Base-by-base conservation (phyloP, 2,113 vertebrate genomes). In the Semnornis frantzii region DNA sequence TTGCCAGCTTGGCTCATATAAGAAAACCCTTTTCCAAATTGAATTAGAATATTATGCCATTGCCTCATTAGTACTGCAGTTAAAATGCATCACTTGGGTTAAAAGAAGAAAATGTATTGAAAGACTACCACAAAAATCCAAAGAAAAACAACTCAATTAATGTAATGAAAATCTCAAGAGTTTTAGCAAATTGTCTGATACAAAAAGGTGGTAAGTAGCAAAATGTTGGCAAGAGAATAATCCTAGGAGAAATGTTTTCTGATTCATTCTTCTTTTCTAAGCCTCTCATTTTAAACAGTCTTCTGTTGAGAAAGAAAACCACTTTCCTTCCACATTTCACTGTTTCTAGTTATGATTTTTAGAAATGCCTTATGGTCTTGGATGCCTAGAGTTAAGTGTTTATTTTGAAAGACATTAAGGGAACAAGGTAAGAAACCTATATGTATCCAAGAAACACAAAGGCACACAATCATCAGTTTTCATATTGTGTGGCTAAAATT, bases 1-100 rank as follows among this genome's bases (percentile, higher is more conserved):
- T 89, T 93, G 82, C 86, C 92, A 97, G 59, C 17, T 84, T 94
- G 64, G 81, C 82, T 87, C 87, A 30, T 63, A 82, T 12, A 16
- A 90, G 70, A 52, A 93, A 37, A 94, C 48, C 16, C 33, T 88
- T 68, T 82, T 85, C 60, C 77, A 93, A 85, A 90, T 52, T 93
- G 77, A 89, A 87, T 91, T 39, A 84, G 55, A 87, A 20, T 78
- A 91, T 93, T 84, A 64, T 83, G 68, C 57, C 48, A 90, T 81
- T 4, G 13, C 14, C 90, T 94, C 12, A 6, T 90, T 87, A 95
- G 70, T 66, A 87, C n/a, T 79, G 64, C 37, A 79, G 84, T 37
- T 89, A 79, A 92, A 94, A 90, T 39, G 37, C 50, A 79, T 64
- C 70, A 70, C 37, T 85, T 78, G 27, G 75, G 68, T 93, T 72